Conservation (phyloP, 2,797 vertebrate species). For the Centroberyx gerrardi region DNA sequence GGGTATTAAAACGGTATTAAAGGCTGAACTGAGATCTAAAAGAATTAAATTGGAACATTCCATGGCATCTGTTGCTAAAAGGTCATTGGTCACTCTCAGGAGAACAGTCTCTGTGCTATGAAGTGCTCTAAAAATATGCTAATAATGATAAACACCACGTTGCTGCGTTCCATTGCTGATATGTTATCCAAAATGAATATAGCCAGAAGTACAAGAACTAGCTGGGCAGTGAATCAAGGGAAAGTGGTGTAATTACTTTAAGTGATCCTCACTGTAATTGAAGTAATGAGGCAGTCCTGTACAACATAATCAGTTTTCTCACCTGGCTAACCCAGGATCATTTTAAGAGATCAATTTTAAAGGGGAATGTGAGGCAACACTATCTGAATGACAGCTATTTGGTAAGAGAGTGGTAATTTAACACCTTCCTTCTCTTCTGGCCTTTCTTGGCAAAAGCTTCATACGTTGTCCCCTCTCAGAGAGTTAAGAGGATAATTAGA, state of each 20-base stretch:
- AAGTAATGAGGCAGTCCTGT: conserved; percentile 2
- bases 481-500: conserved; percentile 71
- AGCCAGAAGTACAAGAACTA: background rate
- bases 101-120: too few species aligned
- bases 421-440: conserved; percentile 14
- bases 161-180: background rate
- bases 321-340: background rate
- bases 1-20: too few species aligned
- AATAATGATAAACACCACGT: too few species aligned
- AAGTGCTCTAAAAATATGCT: too few species aligned
- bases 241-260: background rate
- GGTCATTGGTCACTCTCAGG: too few species aligned
- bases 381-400: background rate
- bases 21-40: too few species aligned
- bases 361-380: background rate
- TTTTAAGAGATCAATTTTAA: background rate
- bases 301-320: background rate
- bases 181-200: background rate
- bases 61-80: too few species aligned
- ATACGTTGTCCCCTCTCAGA: conserved; percentile 38
- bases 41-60: too few species aligned
- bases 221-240: background rate
- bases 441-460: conserved; percentile 44
- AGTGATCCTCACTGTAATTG: conserved; percentile 6
- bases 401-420: conserved; percentile 28